phyloP scores from a whole-genome alignment of 2,888 invertebrate species.

The Nebria salina region DNA sequence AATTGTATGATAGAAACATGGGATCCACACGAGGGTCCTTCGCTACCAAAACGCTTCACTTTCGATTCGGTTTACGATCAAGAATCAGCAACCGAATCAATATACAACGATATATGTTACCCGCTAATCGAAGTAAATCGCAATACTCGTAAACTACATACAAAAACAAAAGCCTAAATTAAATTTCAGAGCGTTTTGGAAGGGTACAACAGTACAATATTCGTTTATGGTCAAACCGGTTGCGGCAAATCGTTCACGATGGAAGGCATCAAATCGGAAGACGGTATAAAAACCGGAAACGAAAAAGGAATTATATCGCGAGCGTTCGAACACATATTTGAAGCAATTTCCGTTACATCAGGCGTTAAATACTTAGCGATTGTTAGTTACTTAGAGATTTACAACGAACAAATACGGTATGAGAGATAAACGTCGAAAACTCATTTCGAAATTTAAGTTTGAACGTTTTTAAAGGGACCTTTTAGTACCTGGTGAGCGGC shows the following conservation, averaged over 20 bases:
- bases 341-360: conserved; percentile 79
- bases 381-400: conserved; percentile 85
- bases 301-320: conserved; percentile 76
- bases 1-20: conserved; percentile 70
- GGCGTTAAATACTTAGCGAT: conserved; percentile 78
- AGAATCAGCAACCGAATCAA: conserved; percentile 81
- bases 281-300: conserved; percentile 57
- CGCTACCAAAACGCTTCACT: conserved; percentile 75
- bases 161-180: too few species aligned
- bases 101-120: conserved; percentile 89
- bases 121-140: conserved; percentile 77
- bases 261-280: conserved; percentile 70
- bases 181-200: conserved; percentile 77
- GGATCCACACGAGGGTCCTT: conserved; percentile 70
- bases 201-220: conserved; percentile 92
- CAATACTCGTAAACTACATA: not conserved
- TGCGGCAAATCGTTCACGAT: conserved; percentile 92
- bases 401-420: conserved; percentile 78
- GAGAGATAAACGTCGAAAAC: not conserved
- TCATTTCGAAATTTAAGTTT: not conserved
- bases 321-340: conserved; percentile 89
- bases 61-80: conserved; percentile 87
- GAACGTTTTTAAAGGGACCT: conserved; percentile 56
- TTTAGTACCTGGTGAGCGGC: conserved; percentile 57
- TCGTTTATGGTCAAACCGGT: conserved; percentile 93